These are phyloP conservation scores for Tychaedon coryphoeus DNA, from an alignment of 2,113 vertebrate species.

Conservation along the genomic window DNA sequence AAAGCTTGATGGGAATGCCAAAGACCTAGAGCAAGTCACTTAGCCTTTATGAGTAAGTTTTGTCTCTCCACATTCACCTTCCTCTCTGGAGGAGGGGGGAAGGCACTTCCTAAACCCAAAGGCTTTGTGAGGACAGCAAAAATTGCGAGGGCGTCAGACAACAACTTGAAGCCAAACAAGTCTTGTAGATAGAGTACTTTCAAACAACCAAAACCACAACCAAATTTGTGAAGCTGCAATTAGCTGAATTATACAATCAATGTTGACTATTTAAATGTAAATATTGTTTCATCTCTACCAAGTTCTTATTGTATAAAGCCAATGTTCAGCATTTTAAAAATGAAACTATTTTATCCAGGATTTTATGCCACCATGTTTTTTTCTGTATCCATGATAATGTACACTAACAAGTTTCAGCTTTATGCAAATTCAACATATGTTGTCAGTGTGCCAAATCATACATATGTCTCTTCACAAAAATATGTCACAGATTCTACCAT, in stretches of 20 bases:
- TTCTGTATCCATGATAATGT: neutral
- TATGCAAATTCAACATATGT: neutral
- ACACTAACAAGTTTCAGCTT: neutral
- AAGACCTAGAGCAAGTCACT: neutral
- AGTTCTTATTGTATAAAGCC: neutral
- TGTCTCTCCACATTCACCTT: neutral
- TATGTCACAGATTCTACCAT: neutral
- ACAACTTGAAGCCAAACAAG: neutral
- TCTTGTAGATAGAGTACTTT: neutral
- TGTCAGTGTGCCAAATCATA: neutral
- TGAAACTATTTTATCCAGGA: neutral
- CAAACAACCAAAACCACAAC: neutral
- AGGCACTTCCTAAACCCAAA: neutral
- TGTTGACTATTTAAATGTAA: neutral
- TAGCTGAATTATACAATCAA: neutral
- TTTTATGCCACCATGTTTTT: neutral
- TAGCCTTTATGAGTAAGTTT: neutral
- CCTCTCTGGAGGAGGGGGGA: neutral
- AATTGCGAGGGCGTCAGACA: neutral
- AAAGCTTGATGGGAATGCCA: neutral
- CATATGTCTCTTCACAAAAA: neutral
- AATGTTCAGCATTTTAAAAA: neutral
- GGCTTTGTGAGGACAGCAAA: neutral
- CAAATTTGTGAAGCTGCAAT: neutral
- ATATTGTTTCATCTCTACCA: neutral